Conservation (phyloP, 1,140 invertebrate species). For the Pygmarrhopalites habei region DNA sequence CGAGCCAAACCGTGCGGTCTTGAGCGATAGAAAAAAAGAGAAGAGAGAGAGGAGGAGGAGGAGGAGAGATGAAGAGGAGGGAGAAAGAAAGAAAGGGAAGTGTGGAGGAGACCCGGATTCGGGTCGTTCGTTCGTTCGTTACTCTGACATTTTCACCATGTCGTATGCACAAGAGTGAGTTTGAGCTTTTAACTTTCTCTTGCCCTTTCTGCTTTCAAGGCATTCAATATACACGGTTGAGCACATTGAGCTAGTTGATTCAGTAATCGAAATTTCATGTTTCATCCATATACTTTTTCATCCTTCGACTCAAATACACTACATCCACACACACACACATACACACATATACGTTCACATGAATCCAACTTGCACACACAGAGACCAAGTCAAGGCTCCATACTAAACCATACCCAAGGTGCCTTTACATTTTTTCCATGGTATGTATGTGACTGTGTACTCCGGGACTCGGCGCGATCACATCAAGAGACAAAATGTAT, state of each 20-base stretch:
- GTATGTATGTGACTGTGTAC: too few species aligned
- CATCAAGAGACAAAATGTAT: too few species aligned
- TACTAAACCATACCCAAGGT: not conserved
- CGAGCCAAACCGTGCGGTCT: slow-evolving; percentile 7
- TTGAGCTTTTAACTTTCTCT: slow-evolving; percentile 40
- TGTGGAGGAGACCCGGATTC: slow-evolving; percentile 20
- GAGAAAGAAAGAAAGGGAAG: slow-evolving; percentile 10
- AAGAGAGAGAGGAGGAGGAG: not conserved
- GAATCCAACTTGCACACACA: too few species aligned
- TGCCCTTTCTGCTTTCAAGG: slow-evolving; percentile 26
- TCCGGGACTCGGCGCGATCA: too few species aligned
- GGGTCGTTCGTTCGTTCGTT: slow-evolving; percentile 14
- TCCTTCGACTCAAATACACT: slow-evolving; percentile 17
- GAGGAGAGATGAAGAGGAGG: not conserved
- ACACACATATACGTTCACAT: not conserved
- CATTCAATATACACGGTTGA: slow-evolving; percentile 35
- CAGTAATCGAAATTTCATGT: slow-evolving; percentile 41
- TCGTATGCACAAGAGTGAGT: slow-evolving; percentile 28
- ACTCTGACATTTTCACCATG: slow-evolving; percentile 29
- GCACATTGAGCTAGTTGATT: slow-evolving; percentile 40
- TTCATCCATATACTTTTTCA: slow-evolving; percentile 39
- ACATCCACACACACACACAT: not conserved
- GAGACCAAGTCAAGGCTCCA: not conserved
- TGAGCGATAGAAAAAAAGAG: not conserved
- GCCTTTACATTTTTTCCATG: not conserved